phyloP scores from a whole-genome alignment of 2,113 vertebrate species.

The Cercopithecus mona region DNA sequence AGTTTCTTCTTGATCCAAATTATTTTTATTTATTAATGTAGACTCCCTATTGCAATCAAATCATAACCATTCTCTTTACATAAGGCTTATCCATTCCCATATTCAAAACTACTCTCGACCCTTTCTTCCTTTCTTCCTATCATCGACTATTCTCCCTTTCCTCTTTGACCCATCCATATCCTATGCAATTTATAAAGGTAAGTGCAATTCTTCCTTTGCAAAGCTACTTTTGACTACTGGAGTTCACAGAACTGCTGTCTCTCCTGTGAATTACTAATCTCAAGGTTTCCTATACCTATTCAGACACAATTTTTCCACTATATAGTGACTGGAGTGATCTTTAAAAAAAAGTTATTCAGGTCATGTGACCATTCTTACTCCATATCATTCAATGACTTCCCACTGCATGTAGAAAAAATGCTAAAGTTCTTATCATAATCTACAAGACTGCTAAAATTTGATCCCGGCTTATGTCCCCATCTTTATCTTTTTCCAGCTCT shows the following conservation, averaged over 20 bases:
- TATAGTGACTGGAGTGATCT: neutral
- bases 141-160: neutral
- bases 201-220: neutral
- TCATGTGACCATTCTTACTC: neutral
- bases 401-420: neutral
- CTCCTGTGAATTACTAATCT: neutral
- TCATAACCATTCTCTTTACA: neutral
- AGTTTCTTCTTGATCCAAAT: neutral
- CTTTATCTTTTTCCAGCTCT: neutral
- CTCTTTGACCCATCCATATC: neutral
- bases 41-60: neutral
- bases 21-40: neutral
- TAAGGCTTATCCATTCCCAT: neutral
- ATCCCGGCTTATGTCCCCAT: neutral
- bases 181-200: neutral
- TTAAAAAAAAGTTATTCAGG: neutral
- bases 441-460: neutral
- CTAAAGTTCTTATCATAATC: neutral
- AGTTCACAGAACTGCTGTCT: neutral
- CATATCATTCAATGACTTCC: neutral
- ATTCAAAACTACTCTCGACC: neutral
- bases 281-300: neutral
- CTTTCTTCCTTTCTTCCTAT: neutral
- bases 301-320: neutral
- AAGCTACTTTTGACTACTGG: neutral